phyloP scores from a whole-genome alignment of 2,113 vertebrate species.

The Notechis scutatus region DNA sequence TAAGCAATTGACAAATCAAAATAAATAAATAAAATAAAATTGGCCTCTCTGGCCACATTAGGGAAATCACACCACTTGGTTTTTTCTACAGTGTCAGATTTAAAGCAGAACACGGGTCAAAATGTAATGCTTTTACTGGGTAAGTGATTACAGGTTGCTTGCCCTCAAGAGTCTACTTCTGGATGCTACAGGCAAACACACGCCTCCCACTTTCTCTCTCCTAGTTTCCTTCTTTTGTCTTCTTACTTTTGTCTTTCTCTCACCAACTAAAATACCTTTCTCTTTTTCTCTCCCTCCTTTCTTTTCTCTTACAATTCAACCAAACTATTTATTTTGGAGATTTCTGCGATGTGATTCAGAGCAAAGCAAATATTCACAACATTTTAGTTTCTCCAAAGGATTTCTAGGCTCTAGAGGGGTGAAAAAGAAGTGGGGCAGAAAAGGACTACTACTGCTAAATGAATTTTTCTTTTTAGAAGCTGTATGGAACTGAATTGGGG shows the following conservation, averaged over 20 bases:
- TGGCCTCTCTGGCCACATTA: not conserved
- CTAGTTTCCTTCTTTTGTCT: not conserved
- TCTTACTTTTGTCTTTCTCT: not conserved
- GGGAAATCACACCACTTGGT: not conserved
- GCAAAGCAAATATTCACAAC: not conserved
- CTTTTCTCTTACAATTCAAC: not conserved
- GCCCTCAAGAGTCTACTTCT: not conserved
- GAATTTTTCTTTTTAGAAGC: not conserved
- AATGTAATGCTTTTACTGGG: not conserved
- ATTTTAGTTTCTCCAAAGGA: not conserved
- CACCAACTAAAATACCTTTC: not conserved
- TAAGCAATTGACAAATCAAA: too few relatives aligned
- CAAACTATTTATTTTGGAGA: not conserved
- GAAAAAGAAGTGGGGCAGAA: not conserved
- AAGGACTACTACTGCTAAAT: not conserved
- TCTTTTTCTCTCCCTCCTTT: not conserved
- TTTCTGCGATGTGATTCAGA: not conserved
- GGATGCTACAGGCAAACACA: not conserved
- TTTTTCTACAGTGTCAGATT: not conserved
- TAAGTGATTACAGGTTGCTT: not conserved
- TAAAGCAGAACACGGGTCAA: not conserved
- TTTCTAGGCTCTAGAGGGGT: not conserved
- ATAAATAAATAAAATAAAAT: too few relatives aligned
- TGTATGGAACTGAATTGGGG: not conserved
- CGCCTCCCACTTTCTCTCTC: not conserved